phyloP scores from a whole-genome alignment of 2,113 vertebrate species.

The Hassar affinis region DNA sequence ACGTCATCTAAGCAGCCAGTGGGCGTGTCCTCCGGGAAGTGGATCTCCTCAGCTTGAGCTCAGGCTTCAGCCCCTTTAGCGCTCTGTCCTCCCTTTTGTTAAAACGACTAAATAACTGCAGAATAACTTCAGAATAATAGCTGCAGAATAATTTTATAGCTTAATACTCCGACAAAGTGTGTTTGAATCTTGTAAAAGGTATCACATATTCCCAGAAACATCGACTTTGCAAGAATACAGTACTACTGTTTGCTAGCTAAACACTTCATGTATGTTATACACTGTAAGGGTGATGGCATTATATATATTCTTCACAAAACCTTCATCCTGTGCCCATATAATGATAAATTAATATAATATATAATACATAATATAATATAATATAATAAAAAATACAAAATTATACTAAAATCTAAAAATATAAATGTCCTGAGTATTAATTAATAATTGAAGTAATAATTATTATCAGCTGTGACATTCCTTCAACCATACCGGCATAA shows the following conservation, averaged over 20 bases:
- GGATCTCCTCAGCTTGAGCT: constrained; percentile 39
- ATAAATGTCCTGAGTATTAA: no score
- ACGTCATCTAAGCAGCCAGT: constrained; percentile 62
- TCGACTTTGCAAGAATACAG: not conserved
- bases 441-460: no score
- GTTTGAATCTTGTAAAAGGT: not conserved
- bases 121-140: no score
- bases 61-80: not conserved
- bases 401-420: no score
- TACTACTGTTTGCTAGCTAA: not conserved
- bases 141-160: not conserved
- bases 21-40: constrained; percentile 72
- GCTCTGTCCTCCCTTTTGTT: not conserved
- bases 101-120: not conserved
- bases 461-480: not conserved
- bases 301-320: no score
- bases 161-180: not conserved
- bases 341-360: no score
- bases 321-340: no score
- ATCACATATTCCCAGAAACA: not conserved
- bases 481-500: not conserved
- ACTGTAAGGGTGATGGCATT: not conserved
- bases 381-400: no score
- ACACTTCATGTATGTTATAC: not conserved
- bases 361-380: no score